Base-by-base conservation (phyloP, 2,888 invertebrate genomes). In the Microdon myrmicae region DNA sequence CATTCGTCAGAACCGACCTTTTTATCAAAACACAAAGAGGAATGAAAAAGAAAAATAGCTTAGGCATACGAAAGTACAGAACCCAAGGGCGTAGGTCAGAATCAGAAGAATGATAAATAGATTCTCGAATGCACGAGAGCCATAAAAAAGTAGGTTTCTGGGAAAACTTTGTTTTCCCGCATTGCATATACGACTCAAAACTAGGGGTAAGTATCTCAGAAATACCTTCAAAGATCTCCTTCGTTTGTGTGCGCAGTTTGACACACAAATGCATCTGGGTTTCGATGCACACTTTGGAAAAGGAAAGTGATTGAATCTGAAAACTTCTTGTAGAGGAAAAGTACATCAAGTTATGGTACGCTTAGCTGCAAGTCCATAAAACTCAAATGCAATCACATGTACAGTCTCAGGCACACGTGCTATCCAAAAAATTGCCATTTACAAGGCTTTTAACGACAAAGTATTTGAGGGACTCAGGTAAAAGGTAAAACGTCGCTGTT, bases 111-210 rank as follows among this genome's bases (percentile, higher is more conserved):
- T 64, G 64, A 64, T 58, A 64, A 64, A 64, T 64, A 58, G 25
- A 58, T 64, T 64, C 53, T 51, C 47, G 45, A 28, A 22, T 47
- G 26, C 35, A 35, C 37, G 43, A 32, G 41, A 58, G 29, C 51
- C 64, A 64, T 58, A 64, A 64, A 32, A 43, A 64, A 53, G 28
- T 64, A 37, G 64, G 58, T 64, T 64, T 64, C 64, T 64, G 64
- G 64, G 64, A 64, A 64, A 64, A 58, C 58, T 48, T 53, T 47
- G 38, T 64, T 64, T 64, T 51, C 16, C 38, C 17, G n/a, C 35
- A 25, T 20, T 45, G 2, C 29, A 28, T 19, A 17, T 16, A 26
- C 28, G 37, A 20, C 32, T 1, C 10, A 8, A 29, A 10, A 19
- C 9, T 16, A 38, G 14, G 26, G 25, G 29, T 13, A 39, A 37